A percentile compares a stretch with the other conserved stretches of the same genome.
These are phyloP conservation scores for Prionailurus viverrinus DNA, from an alignment of 2,113 vertebrate species.

Conservation along the genomic window DNA sequence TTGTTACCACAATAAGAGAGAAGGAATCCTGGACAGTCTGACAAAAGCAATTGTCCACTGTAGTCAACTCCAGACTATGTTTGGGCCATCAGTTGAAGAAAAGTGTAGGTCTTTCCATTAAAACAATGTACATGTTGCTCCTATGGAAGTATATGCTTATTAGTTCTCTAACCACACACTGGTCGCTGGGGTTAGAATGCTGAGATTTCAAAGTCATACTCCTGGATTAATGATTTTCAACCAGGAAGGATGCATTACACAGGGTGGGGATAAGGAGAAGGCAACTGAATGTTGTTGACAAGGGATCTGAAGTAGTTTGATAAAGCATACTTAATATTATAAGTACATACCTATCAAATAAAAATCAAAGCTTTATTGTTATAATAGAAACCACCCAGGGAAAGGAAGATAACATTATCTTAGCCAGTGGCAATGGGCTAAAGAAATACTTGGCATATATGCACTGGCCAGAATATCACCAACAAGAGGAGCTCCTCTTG, in stretches of 20 bases:
- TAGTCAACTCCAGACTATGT: neutral
- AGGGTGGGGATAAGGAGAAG: neutral
- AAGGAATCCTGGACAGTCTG: neutral
- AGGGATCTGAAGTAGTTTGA: neutral
- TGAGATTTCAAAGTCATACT: neutral
- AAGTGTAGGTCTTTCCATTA: neutral
- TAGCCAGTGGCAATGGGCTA: neutral
- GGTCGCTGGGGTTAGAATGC: neutral
- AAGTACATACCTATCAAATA: neutral
- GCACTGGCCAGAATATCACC: too few relatives aligned
- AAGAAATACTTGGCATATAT: neutral
- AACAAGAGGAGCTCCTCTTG: neutral
- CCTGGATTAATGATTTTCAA: neutral
- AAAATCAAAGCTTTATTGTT: slow-evolving; percentile 31
- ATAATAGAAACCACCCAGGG: neutral
- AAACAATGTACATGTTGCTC: too few relatives aligned
- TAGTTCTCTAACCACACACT: neutral
- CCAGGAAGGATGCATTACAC: neutral
- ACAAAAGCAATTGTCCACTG: neutral
- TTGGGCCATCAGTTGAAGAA: neutral
- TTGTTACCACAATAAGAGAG: neutral
- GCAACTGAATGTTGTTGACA: neutral
- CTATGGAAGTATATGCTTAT: neutral
- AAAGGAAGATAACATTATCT: neutral
- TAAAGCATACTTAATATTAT: neutral